phyloP scores from a whole-genome alignment of 2,113 vertebrate species.

The Mastomys coucha region DNA sequence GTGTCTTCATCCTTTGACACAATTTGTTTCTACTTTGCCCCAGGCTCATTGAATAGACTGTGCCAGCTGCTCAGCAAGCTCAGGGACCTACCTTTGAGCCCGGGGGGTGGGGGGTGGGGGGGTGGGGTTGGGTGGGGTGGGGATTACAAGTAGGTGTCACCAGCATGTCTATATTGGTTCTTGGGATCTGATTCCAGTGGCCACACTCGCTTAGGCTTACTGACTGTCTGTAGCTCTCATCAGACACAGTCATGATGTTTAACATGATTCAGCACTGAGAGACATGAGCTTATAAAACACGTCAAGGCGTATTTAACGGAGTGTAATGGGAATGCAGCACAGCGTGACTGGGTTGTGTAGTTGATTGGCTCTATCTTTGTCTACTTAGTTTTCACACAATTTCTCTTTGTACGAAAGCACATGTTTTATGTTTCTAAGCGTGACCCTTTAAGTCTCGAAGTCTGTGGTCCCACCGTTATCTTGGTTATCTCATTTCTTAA shows the following conservation, averaged over 20 bases:
- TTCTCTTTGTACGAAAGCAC: neutral
- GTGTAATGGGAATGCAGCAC: neutral
- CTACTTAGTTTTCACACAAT: neutral
- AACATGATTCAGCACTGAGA: neutral
- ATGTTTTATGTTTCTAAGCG: neutral
- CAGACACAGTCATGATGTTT: neutral
- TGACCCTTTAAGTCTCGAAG: neutral
- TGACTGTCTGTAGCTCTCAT: neutral
- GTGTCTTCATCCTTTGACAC: neutral
- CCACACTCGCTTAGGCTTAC: neutral
- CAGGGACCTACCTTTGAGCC: neutral
- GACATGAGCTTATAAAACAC: neutral
- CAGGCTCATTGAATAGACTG: neutral
- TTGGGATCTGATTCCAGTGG: neutral
- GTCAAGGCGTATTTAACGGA: neutral
- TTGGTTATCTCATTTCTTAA: neutral
- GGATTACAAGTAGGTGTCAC: neutral
- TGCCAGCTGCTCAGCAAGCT: no score
- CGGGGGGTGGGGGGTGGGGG: no score
- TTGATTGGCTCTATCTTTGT: neutral
- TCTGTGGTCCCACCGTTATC: neutral
- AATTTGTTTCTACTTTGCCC: neutral
- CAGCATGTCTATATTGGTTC: neutral
- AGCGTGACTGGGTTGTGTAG: neutral
- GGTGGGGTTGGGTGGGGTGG: no score